Conservation (phyloP, 2,797 vertebrate genomes). For the Sebastes nivosus region DNA sequence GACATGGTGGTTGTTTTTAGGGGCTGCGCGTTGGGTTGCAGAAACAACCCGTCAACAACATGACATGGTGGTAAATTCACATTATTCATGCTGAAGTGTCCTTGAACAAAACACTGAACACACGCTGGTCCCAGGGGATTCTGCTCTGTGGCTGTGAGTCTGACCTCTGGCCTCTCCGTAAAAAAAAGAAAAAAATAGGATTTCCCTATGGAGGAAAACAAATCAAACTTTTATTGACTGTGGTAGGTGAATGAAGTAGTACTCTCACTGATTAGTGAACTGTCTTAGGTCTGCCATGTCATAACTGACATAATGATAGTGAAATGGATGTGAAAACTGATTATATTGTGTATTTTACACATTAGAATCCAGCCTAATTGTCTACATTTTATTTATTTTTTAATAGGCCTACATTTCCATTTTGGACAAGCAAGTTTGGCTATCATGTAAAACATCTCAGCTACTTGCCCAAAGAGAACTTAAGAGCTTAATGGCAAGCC, state of each 20-base stretch:
- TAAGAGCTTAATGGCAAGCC: no score
- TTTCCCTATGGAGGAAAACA: not conserved
- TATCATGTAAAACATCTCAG: no score
- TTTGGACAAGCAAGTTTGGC: no score
- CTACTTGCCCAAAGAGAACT: no score
- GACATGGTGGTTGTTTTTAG: not conserved
- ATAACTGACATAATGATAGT: no score
- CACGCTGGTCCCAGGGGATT: not conserved
- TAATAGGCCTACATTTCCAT: no score
- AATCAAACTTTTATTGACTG: not conserved
- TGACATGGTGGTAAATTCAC: not conserved
- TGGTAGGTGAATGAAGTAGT: not conserved
- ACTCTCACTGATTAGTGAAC: not conserved
- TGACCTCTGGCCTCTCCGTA: not conserved
- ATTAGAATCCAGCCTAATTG: no score
- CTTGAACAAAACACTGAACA: not conserved
- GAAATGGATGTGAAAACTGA: no score
- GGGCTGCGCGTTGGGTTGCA: not conserved
- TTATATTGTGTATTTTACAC: no score
- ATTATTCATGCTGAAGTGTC: conserved; percentile 6
- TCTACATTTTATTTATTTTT: no score
- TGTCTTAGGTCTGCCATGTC: not conserved
- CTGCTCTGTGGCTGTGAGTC: not conserved
- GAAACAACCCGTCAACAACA: not conserved
- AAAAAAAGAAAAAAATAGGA: not conserved